These are phyloP conservation scores for Carettochelys insculpta DNA, from an alignment of 2,113 vertebrate species.

Conservation along the genomic window DNA sequence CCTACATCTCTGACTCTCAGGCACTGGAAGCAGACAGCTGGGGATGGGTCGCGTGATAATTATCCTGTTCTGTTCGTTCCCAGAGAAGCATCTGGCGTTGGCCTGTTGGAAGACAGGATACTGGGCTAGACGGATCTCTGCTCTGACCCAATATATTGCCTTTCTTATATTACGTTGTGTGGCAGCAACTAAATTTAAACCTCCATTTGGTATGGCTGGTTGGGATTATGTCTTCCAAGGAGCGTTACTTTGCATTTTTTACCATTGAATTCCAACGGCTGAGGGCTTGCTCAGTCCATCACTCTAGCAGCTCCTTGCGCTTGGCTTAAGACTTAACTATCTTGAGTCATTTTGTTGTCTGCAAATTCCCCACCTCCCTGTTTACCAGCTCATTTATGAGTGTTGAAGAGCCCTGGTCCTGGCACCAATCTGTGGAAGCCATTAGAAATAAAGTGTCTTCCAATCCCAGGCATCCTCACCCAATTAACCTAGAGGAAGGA, in stretches of 20 bases:
- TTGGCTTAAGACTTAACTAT: background rate
- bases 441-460: background rate
- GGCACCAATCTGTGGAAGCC: background rate
- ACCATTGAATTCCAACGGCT: background rate
- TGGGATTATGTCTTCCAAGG: background rate
- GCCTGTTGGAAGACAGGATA: background rate
- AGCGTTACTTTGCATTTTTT: background rate
- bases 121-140: background rate
- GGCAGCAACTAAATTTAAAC: background rate
- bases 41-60: background rate
- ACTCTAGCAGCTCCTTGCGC: background rate
- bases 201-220: background rate
- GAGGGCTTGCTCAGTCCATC: background rate
- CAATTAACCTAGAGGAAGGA: background rate
- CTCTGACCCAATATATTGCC: background rate
- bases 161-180: background rate
- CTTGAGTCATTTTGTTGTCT: background rate
- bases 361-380: background rate
- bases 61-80: background rate
- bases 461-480: background rate
- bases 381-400: background rate
- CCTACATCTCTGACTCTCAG: background rate
- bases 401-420: background rate
- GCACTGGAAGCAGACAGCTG: background rate
- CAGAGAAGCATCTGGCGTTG: background rate